Base-by-base conservation (phyloP, 2,113 vertebrate species). In the Corydoras maculifer region DNA sequence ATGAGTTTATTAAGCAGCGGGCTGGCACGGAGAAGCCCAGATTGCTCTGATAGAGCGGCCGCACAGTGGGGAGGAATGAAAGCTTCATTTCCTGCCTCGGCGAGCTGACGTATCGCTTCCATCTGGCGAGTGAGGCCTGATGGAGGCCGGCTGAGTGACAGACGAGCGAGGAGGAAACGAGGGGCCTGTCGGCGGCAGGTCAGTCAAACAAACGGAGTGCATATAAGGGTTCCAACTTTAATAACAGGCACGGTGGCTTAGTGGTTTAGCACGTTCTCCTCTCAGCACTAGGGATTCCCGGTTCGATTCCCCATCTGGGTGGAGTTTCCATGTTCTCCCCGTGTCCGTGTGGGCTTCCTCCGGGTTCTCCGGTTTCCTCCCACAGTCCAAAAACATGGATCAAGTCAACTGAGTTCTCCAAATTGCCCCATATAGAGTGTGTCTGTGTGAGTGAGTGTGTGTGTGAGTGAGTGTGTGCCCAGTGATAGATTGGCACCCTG, bases 101-200 rank as follows among this genome's bases (percentile, higher is more conserved):
- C 72, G 71, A 76, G 60, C 62, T 60, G 72, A 75, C 73, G 64
- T 81, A 83, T 80, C 80, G 70, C 68, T 49, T 62, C 54, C 58
- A 83, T 83, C 82, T 76, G 70, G 14, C 51, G 58, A 68, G 50
- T 32, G 69, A 70, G 68, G 69, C 65, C 51, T 67, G 53, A 5
- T 62, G 65, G 62, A 61, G 73, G 72, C 75, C 73, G 71, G 62
- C 72, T 67, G 75, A 62, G 59, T 62, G 71, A 75, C 65, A 70
- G 65, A 72, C 58, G 69, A 72, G 25, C 67, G 80, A 73, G 61
- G 73, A 72, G 86, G 87, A 89, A 86, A 83, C 75, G 85, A 86
- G 50, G 68, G 64, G 18, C 18, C 18, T 25, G 18, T 79, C 77
- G 65, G 75, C 68, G 25, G 67, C 25, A 77, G 64, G 48, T 64